Percentiles rank a stretch among this genome's conserved stretches.
Conservation (phyloP, 2,113 vertebrate species). For the Aramus guarauna region DNA sequence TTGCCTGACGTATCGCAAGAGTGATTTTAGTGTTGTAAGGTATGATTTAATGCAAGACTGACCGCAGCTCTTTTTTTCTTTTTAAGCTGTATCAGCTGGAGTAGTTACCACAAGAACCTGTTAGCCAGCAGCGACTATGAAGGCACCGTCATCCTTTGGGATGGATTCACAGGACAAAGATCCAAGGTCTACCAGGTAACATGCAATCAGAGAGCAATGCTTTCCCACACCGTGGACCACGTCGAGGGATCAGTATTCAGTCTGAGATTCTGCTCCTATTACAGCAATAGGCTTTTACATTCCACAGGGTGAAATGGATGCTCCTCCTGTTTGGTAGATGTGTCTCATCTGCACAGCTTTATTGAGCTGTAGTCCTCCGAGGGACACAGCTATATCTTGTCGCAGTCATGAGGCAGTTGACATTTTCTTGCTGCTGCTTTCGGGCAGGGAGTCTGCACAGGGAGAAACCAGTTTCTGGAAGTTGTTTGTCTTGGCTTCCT, state of each 20-base stretch:
- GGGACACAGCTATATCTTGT: background rate
- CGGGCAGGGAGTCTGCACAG: background rate
- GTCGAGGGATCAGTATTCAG: background rate
- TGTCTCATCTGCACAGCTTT: background rate
- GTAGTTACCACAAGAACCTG: conserved; percentile 99
- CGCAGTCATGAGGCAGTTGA: background rate
- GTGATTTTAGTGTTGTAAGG: background rate
- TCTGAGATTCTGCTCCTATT: background rate
- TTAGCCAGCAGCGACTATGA: conserved; percentile 99
- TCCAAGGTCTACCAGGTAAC: conserved; percentile 98
- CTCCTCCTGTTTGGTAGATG: background rate
- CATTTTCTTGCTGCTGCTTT: background rate
- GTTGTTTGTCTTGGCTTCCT: background rate
- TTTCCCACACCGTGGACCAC: background rate
- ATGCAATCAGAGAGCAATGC: background rate
- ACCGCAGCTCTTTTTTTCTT: background rate
- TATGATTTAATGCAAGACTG: background rate
- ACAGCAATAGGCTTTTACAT: background rate
- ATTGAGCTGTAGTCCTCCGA: background rate
- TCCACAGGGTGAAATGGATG: background rate
- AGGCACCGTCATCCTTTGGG: conserved; percentile 98
- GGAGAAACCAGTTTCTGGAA: background rate
- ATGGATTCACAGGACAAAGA: conserved; percentile 96
- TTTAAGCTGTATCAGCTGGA: conserved; percentile 99
- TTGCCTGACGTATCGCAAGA: background rate